Base-by-base conservation (phyloP, 2,888 invertebrate species). In the Balanococcus diminutus region DNA sequence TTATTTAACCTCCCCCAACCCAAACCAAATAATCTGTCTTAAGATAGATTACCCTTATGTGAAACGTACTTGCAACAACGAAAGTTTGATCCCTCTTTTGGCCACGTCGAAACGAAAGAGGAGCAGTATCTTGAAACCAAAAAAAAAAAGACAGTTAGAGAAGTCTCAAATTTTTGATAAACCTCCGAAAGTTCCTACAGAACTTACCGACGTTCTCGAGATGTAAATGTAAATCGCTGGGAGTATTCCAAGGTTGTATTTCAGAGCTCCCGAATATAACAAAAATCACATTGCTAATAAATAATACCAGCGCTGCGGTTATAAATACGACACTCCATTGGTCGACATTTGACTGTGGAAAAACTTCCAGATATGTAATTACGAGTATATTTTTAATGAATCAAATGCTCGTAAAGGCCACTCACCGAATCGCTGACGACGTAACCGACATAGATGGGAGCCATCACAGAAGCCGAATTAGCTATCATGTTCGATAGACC, bases 241-340 rank as follows among this genome's bases (percentile, higher is more conserved):
- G 85, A 19, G 85, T 85, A 85, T 85, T 85, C 85, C 85, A 85
- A n/a, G 75, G 46, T 16, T 85, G 85, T 39, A 85, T 85, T 75
- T 85, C 85, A 11, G 75, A 75, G 0, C 51, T 72, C 51, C 85
- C 85, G n/a, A 85, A 79, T 11, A 75, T 8, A 28, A 85, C 9
- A 19, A 79, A 85, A 67, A 85, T 72, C 28, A 46, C 72, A 46
- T 85, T 85, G 22, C 85, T 28, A 14, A 11, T 0, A 22, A 85
- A 31, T 42, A 85, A n/a, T 5, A 85, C 25, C 16, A 31, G 5
- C 4, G 75, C 75, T 0, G 79, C 16, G 0, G 79, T 51, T 42
- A 42, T 6, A 85, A 85, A 85, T 25, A 85, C 46, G 1, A 51
- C 14, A 31, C 75, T 75, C 85, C 85, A 85, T 5, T 85, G 85